Percentiles rank a stretch among this genome's conserved stretches.
Conservation (phyloP, 1,140 invertebrate species). For the Magallana angulata region DNA sequence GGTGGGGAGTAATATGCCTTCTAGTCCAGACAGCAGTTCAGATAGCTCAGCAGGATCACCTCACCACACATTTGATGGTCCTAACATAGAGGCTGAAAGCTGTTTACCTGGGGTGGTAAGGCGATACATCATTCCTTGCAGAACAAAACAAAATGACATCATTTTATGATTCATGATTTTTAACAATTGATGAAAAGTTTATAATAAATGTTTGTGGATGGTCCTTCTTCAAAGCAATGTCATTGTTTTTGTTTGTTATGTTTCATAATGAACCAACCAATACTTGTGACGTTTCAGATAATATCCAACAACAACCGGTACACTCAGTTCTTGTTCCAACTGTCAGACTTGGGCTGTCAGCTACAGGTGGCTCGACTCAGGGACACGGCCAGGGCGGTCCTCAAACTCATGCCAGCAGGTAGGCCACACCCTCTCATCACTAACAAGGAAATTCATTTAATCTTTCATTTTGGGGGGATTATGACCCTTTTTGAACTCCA, state of each 20-base stretch:
- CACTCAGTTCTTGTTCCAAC: constrained; percentile 92
- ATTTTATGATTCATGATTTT: too few relatives aligned
- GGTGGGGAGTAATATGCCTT: constrained; percentile 89
- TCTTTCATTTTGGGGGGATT: too few relatives aligned
- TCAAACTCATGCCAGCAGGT: constrained; percentile 95
- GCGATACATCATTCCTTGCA: not conserved
- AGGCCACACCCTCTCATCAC: constrained; percentile 54
- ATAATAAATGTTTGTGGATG: too few relatives aligned
- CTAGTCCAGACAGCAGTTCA: constrained; percentile 92
- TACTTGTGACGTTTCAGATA: constrained; percentile 80
- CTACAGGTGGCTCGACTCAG: constrained; percentile 89
- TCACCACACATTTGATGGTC: constrained; percentile 83
- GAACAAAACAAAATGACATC: too few relatives aligned
- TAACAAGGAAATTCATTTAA: too few relatives aligned
- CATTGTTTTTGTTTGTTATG: too few relatives aligned
- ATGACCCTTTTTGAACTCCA: too few relatives aligned
- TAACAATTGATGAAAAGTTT: too few relatives aligned
- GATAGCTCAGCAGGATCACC: constrained; percentile 89
- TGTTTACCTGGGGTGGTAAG: constrained; percentile 93
- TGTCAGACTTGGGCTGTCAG: constrained; percentile 92
- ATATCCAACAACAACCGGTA: constrained; percentile 90
- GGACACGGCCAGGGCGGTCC: constrained; percentile 90
- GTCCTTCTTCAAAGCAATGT: too few relatives aligned
- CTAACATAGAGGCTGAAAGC: constrained; percentile 91
- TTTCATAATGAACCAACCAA: too few relatives aligned